Evolutionary conservation across 1,140 invertebrate species (phyloP).

Genomic region (Drosophila orena): DNA sequence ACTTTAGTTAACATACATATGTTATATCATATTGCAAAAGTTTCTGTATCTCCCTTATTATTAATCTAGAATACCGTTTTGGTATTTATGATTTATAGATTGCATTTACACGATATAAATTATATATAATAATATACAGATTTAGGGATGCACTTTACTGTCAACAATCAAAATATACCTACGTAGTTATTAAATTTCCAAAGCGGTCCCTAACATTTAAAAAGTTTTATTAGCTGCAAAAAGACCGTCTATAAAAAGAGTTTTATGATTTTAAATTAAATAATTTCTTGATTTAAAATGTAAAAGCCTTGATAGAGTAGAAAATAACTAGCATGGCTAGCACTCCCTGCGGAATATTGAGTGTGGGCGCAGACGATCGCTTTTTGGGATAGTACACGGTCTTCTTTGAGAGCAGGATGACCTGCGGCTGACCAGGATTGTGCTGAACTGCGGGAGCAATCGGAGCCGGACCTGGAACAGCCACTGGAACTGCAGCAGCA

Average conservation of each 20-base stretch:
- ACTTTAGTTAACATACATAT: too few species aligned
- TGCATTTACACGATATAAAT: too few species aligned
- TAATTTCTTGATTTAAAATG: neutral
- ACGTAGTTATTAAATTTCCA: too few species aligned
- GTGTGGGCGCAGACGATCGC: constrained; percentile 21
- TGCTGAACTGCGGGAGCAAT: constrained; percentile 1
- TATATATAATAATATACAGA: too few species aligned
- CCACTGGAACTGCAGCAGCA: neutral
- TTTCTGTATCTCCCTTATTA: too few species aligned
- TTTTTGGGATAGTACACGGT: constrained; percentile 33
- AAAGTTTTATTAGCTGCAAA: neutral
- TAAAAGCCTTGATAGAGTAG: constrained; percentile 15
- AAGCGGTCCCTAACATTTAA: neutral
- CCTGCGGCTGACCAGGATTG: constrained; percentile 16
- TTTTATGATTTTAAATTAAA: neutral
- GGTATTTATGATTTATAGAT: too few species aligned
- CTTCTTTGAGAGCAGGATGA: constrained; percentile 43
- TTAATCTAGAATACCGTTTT: too few species aligned
- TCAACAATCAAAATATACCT: too few species aligned
- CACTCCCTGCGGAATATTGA: constrained; percentile 16
- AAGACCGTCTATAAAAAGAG: neutral
- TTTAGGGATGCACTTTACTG: too few species aligned
- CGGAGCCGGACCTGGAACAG: constrained; percentile 1
- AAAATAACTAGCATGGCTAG: constrained; percentile 22
- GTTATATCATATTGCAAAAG: too few species aligned